A percentile compares a stretch with the other conserved stretches of the same genome.
phyloP scores from a whole-genome alignment of 1,140 invertebrate genomes.

The Popillia japonica region DNA sequence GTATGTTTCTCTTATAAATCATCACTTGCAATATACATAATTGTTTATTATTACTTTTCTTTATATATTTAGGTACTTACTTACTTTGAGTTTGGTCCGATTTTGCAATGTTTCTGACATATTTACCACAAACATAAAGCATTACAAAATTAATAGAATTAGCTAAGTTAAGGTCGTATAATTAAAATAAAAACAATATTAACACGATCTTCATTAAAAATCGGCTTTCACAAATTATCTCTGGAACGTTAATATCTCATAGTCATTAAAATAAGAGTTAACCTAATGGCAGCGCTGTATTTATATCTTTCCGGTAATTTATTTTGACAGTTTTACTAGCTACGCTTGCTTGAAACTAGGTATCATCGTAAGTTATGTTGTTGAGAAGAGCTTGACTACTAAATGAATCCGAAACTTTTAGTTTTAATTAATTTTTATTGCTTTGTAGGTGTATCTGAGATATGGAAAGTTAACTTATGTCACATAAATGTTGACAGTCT shows the following conservation, averaged over 20 bases:
- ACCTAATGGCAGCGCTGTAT: not conserved
- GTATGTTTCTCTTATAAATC: too few species aligned
- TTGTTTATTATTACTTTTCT: too few species aligned
- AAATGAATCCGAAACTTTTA: not conserved
- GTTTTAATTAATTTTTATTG: slow-evolving; percentile 30
- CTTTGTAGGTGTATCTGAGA: slow-evolving; percentile 6
- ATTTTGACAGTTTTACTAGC: slow-evolving; percentile 32
- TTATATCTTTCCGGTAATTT: slow-evolving; percentile 31
- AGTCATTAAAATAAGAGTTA: slow-evolving; percentile 16
- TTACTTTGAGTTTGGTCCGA: too few species aligned
- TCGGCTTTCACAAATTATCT: not conserved
- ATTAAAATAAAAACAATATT: not conserved
- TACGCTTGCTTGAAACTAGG: not conserved
- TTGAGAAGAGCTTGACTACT: not conserved
- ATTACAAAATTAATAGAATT: too few species aligned
- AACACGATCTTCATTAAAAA: not conserved
- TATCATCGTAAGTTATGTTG: not conserved
- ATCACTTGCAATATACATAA: too few species aligned
- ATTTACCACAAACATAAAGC: too few species aligned
- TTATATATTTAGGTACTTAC: too few species aligned
- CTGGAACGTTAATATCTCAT: not conserved
- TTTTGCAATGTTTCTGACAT: too few species aligned
- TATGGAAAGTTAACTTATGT: not conserved
- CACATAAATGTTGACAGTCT: not conserved
- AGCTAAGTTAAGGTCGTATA: too few species aligned